Percentiles rank a stretch among this genome's conserved stretches.
These are phyloP conservation scores for Urosaurus nigricauda DNA, from an alignment of 2,797 vertebrate species.

Conservation along the genomic window DNA sequence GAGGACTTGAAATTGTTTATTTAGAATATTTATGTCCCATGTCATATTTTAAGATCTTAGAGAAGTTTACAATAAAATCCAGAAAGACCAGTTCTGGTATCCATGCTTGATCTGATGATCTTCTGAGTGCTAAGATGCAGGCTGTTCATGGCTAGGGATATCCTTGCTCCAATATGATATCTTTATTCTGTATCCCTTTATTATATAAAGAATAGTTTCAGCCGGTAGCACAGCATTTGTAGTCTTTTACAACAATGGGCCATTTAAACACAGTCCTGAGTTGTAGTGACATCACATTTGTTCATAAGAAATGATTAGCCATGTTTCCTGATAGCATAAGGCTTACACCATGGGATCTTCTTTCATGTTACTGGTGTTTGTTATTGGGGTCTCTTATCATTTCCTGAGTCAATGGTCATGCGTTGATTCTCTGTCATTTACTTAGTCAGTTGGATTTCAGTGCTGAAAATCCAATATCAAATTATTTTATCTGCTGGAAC, in stretches of 20 bases:
- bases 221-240: background rate
- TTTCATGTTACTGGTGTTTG: background rate
- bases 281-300: background rate
- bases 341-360: background rate
- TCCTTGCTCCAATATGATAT: too few relatives aligned
- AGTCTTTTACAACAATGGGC: background rate
- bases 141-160: too few relatives aligned
- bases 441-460: background rate
- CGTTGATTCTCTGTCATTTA: background rate
- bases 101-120: background rate
- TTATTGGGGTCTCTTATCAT: background rate
- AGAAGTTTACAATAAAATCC: too few relatives aligned
- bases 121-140: background rate
- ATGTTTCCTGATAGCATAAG: background rate
- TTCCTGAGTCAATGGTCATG: background rate
- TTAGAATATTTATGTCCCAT: too few relatives aligned
- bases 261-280: too few relatives aligned
- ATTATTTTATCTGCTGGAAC: background rate
- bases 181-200: background rate
- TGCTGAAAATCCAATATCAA: background rate
- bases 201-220: background rate
- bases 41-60: too few relatives aligned
- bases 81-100: too few relatives aligned
- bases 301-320: background rate
- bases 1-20: background rate